Conservation (phyloP, 2,888 invertebrate species). For the Ichneumoninae sp. region DNA sequence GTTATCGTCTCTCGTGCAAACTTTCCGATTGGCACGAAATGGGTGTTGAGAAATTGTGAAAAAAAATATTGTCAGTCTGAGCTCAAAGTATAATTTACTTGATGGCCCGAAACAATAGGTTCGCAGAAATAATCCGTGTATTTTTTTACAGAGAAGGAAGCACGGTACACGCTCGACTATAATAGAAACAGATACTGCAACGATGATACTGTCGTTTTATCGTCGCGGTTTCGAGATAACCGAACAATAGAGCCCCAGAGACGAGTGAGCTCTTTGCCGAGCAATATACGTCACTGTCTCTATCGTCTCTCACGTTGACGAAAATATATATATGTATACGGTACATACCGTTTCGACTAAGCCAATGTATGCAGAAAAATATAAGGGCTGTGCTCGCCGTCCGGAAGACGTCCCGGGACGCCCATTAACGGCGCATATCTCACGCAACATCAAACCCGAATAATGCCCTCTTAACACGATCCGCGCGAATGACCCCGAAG, state of each 20-base stretch:
- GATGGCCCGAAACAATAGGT: not conserved
- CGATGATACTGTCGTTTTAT: slow-evolving; percentile 28
- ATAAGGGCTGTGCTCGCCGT: slow-evolving; percentile 31
- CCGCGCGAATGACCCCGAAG: slow-evolving; percentile 65
- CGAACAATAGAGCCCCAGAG: not conserved
- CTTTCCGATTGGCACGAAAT: not conserved
- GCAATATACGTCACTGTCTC: slow-evolving; percentile 44
- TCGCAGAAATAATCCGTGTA: not conserved
- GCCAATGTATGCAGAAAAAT: slow-evolving; percentile 43
- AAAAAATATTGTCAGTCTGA: not conserved
- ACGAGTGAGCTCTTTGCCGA: slow-evolving; percentile 8
- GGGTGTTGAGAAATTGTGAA: not conserved
- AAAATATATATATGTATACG: slow-evolving; percentile 18
- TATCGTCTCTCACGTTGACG: slow-evolving; percentile 20
- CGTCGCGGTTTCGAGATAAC: slow-evolving; percentile 21
- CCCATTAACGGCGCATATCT: slow-evolving; percentile 66
- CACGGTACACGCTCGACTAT: not conserved
- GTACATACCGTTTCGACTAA: slow-evolving; percentile 8
- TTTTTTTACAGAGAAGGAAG: not conserved
- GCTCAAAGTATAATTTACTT: not conserved
- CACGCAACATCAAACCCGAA: slow-evolving; percentile 73
- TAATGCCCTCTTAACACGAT: slow-evolving; percentile 73
- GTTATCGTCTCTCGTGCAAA: not conserved
- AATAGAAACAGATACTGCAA: not conserved
- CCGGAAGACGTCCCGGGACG: slow-evolving; percentile 55